A percentile compares a stretch with the other conserved stretches of the same genome.
These are phyloP conservation scores for Pantala flavescens DNA, from an alignment of 1,140 invertebrate species.

Conservation along the genomic window DNA sequence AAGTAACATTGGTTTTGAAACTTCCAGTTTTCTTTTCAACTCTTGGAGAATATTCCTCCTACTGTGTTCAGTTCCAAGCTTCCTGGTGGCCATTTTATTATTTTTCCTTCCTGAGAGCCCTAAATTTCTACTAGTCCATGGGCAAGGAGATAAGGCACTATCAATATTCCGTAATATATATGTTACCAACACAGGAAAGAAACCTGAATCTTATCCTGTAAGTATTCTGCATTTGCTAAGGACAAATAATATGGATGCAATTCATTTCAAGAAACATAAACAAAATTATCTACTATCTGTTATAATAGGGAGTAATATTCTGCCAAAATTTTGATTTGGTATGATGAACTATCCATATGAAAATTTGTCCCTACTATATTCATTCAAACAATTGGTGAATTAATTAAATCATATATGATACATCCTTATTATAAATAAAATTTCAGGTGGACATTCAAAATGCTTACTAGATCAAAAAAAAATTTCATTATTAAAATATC, in stretches of 20 bases:
- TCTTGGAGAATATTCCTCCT: conserved; percentile 86
- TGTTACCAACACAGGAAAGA: conserved; percentile 63
- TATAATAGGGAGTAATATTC: no score
- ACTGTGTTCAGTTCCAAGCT: conserved; percentile 74
- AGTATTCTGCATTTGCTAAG: conserved; percentile 20
- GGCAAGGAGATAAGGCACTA: conserved; percentile 64
- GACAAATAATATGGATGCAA: not conserved
- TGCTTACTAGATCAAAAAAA: no score
- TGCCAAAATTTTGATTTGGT: no score
- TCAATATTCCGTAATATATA: conserved; percentile 70
- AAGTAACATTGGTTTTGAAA: conserved; percentile 27
- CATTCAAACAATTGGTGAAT: no score
- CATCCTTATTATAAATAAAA: no score
- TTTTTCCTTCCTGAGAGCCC: conserved; percentile 85
- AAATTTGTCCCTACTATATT: not conserved
- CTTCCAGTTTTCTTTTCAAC: conserved; percentile 59
- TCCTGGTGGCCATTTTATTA: conserved; percentile 68
- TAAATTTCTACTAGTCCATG: conserved; percentile 70
- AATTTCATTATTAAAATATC: no score
- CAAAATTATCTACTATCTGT: not conserved
- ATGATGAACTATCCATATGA: no score
- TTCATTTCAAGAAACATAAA: not conserved
- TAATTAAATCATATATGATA: no score
- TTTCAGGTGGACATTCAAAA: no score
- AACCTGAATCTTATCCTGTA: conserved; percentile 58